phyloP scores from a whole-genome alignment of 1,140 invertebrate genomes.

The Drosophila pallidifrons region DNA sequence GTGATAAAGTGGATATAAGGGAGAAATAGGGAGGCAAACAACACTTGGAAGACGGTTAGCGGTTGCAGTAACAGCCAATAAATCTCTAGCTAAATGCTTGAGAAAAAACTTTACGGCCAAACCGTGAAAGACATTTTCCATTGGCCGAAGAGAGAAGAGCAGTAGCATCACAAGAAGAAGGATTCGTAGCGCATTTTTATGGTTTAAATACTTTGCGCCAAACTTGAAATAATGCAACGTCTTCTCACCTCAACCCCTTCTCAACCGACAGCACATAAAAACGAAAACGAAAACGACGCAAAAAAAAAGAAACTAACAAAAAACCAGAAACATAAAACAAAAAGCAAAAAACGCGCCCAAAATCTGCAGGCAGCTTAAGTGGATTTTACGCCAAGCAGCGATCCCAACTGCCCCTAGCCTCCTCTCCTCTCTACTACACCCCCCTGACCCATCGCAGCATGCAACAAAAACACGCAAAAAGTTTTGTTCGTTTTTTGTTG shows the following conservation, averaged over 20 bases:
- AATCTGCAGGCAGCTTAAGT: slow-evolving; percentile 67
- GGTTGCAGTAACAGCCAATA: slow-evolving; percentile 61
- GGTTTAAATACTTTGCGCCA: slow-evolving; percentile 68
- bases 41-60: not conserved
- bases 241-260: slow-evolving; percentile 7
- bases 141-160: slow-evolving; percentile 35
- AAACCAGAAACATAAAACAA: slow-evolving; percentile 47
- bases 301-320: not conserved
- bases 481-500: slow-evolving; percentile 30
- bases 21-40: too few relatives aligned
- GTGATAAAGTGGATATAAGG: slow-evolving; percentile 44
- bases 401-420: slow-evolving; percentile 1
- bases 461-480: slow-evolving; percentile 37
- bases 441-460: slow-evolving; percentile 31
- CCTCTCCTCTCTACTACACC: not conserved
- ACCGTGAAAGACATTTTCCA: slow-evolving; percentile 55
- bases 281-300: slow-evolving; percentile 30
- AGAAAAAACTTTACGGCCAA: slow-evolving; percentile 57
- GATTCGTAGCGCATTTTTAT: slow-evolving; percentile 59
- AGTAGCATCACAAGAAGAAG: not conserved
- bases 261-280: slow-evolving; percentile 25
- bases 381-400: slow-evolving; percentile 58
- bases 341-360: slow-evolving; percentile 55
- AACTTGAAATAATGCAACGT: slow-evolving; percentile 68
- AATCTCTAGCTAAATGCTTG: slow-evolving; percentile 63